Evolutionary conservation across 2,888 invertebrate species (phyloP), one percentile per base, ranked within the genome.

Genomic region (Philonicus albiceps): DNA sequence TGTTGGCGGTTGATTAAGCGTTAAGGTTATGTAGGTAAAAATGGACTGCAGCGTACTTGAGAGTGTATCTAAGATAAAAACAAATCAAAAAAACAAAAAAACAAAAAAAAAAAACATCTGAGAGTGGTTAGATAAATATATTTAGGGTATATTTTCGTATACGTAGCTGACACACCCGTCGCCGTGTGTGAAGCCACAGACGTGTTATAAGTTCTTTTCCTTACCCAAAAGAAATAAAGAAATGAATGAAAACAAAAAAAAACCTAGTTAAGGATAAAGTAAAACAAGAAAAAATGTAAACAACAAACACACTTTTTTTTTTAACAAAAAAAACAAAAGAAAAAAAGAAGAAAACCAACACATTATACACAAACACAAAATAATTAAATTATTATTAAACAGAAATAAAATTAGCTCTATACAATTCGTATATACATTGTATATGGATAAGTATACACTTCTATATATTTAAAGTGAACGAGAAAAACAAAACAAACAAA

Each of bases 111-210:
- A 22, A 83, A 83, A n/a, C 83, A 83, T 83, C 75, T 49, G 34
- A 75, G 53, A 75, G 75, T 53, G 34, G 78, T 86, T 80, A 86
- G 86, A 86, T 86, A 86, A 78, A 80, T 72, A 76, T 86, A 87
- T 87, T 87, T 88, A 88, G 88, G 88, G 88, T 88, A 88, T 89
- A 88, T 89, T 88, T 88, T 88, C 87, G 87, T 89, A 88, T 88
- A 88, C 88, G 87, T 88, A 88, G 88, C 64, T 88, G 87, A 87
- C 80, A 86, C 86, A 84, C 85, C 86, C 86, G 84, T 83, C 85
- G 49, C 85, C 37, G 84, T 88, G 88, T 88, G 88, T 85, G 86
- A 75, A 86, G 22, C 37, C 27, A 30, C 55, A 55, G 64, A 72
- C 83, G 83, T 83, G 83, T 83, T 83, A n/a, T n/a, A 64, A 83